phyloP scores from a whole-genome alignment of 2,113 vertebrate genomes.

The Clarias batrachus region DNA sequence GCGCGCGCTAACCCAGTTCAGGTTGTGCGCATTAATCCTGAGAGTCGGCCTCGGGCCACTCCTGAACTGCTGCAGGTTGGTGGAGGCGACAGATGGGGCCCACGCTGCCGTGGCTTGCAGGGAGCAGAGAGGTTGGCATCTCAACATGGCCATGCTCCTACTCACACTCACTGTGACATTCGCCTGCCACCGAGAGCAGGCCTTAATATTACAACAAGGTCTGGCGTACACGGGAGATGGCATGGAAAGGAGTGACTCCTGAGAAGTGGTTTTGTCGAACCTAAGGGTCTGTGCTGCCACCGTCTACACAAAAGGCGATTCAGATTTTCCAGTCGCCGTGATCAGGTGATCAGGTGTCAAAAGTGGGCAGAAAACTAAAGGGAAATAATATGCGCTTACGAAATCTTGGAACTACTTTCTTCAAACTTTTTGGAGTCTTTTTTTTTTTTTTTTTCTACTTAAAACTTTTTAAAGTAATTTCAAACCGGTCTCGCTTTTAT shows the following conservation, averaged over 20 bases:
- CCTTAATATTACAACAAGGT: slow-evolving; percentile 42
- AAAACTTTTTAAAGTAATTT: no score
- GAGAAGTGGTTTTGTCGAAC: background rate
- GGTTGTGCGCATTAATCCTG: slow-evolving; percentile 58
- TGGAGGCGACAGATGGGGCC: slow-evolving; percentile 77
- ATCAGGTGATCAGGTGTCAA: background rate
- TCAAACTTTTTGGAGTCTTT: background rate
- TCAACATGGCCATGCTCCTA: slow-evolving; percentile 51
- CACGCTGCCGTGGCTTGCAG: slow-evolving; percentile 72
- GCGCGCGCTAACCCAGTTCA: slow-evolving; percentile 54
- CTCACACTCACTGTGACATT: slow-evolving; percentile 43
- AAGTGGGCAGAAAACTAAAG: background rate
- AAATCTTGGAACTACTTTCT: background rate
- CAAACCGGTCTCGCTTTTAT: background rate
- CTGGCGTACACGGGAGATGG: background rate
- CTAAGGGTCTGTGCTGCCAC: background rate
- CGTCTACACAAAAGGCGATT: background rate
- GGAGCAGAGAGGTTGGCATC: slow-evolving; percentile 75
- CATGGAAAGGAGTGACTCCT: background rate
- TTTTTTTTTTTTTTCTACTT: no score
- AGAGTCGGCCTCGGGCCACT: slow-evolving; percentile 55
- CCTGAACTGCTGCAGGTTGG: slow-evolving; percentile 57
- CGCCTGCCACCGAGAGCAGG: slow-evolving; percentile 28
- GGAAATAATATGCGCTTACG: background rate
- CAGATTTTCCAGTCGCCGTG: background rate